These are phyloP conservation scores for Microtus pennsylvanicus DNA, from an alignment of 2,113 vertebrate genomes.

Conservation along the genomic window DNA sequence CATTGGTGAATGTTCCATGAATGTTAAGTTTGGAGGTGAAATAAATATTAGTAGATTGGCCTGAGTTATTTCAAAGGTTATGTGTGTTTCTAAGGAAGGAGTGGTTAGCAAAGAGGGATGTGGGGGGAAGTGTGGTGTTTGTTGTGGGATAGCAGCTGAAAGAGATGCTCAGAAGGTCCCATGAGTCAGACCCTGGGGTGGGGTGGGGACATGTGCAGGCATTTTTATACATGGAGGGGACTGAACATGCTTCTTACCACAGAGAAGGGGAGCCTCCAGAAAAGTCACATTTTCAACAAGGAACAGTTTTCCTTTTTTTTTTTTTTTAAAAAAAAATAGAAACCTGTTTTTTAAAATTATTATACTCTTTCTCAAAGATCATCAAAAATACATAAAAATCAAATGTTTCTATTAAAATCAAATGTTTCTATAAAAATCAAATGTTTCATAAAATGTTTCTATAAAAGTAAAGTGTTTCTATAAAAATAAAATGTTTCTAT, in stretches of 20 bases:
- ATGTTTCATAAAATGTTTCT: not conserved
- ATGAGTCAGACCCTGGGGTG: not conserved
- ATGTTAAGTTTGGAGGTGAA: not conserved
- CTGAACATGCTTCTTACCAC: rapidly evolving
- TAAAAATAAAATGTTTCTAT: not conserved
- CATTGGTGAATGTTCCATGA: not conserved
- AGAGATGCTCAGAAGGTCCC: not conserved
- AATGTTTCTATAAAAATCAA: not conserved
- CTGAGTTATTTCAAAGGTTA: not conserved
- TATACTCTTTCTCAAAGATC: not conserved
- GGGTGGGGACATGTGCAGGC: not conserved
- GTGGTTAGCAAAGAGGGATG: not conserved
- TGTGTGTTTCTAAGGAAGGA: not conserved
- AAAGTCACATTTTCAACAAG: not conserved
- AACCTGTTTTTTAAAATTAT: not conserved
- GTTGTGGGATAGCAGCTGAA: not conserved
- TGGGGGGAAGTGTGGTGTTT: conserved; percentile 41
- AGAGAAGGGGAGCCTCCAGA: not conserved
- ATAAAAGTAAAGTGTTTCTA: not conserved
- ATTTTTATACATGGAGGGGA: not conserved
- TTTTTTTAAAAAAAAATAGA: not conserved
- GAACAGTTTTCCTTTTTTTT: not conserved
- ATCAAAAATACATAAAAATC: not conserved
- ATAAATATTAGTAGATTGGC: conserved; percentile 30
- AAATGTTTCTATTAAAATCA: not conserved